Base-by-base conservation (phyloP, 2,888 invertebrate species). In the Ganaspis brasiliensis region DNA sequence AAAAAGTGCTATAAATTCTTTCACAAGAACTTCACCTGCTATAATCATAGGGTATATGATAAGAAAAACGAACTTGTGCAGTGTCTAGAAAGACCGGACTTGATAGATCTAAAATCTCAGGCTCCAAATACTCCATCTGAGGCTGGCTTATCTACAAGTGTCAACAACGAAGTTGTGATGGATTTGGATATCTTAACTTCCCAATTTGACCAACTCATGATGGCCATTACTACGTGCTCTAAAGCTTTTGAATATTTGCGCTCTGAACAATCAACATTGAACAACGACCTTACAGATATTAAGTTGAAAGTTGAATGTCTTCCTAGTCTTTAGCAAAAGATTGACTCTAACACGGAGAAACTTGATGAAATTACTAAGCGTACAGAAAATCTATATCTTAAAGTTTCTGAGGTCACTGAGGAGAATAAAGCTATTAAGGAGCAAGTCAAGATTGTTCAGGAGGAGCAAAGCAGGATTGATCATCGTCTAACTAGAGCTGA, bases 261-360 rank as follows among this genome's bases (percentile, higher is more conserved):
- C 6, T 49, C 49, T n/a, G n/a, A 49, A 6, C 49, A 49, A 6
- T 6, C 6, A 6, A 2, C 14, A 6, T 49, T 49, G 16, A 49
- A 14, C n/a, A 6, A 14, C n/a, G 49, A 49, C n/a, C n/a, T 49
- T n/a, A n/a, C n/a, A 14, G 49, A 49, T 49, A n/a, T 49, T 2
- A 49, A n/a, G 4, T 49, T 21, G 19, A 55, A 75, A 40, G 40
- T 77, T 49, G 26, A 70, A n/a, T 49, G 49, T 45, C 35, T 74
- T 52, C 35, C 59, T 5, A 40, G 2, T 73, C 56, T 75, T 24
- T 19, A 21, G 26, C 37, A 73, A 45, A 76, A 31, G 6, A 6
- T 31, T 31, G 31, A 31, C 6, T 2, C 2, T 31, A 31, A 31
- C 6, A 2, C 6, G 2, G 6, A 2, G 2, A 31, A 31, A 31